Percentiles rank a stretch among this genome's conserved stretches.
Evolutionary conservation across 2,888 invertebrate species (phyloP).

Genomic region (Gari tellinella): DNA sequence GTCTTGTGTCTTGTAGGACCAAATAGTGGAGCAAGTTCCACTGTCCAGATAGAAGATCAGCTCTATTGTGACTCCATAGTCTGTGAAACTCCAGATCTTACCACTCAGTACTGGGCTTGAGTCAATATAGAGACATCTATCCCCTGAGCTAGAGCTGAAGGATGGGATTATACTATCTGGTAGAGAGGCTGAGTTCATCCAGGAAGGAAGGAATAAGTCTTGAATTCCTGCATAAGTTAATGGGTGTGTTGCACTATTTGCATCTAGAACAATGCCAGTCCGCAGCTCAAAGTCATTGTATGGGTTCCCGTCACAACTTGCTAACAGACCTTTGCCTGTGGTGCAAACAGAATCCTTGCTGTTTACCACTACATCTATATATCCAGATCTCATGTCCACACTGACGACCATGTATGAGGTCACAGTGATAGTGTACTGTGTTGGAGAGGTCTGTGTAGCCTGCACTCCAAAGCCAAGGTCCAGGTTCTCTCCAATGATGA

Average conservation of each 20-base stretch:
- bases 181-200: constrained; percentile 39
- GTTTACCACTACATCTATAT: constrained; percentile 46
- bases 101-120: constrained; percentile 48
- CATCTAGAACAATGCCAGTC: constrained; percentile 39
- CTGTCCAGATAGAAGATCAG: constrained; percentile 61
- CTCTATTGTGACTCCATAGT: constrained; percentile 64
- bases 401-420: constrained; percentile 40
- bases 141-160: constrained; percentile 33
- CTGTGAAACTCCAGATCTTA: constrained; percentile 54
- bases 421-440: constrained; percentile 42
- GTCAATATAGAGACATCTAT: constrained; percentile 52
- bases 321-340: constrained; percentile 53
- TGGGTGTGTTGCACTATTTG: constrained; percentile 16
- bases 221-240: constrained; percentile 54
- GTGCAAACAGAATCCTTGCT: constrained; percentile 40
- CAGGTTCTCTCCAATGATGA: constrained; percentile 36
- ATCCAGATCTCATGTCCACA: constrained; percentile 49
- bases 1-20: constrained; percentile 59
- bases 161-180: constrained; percentile 45
- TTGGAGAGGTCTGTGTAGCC: constrained; percentile 30
- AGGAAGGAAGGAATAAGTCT: constrained; percentile 60
- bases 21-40: constrained; percentile 58
- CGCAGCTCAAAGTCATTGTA: constrained; percentile 59
- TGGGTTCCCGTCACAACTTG: constrained; percentile 58
- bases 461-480: constrained; percentile 23